Base-by-base conservation (phyloP, 2,797 vertebrate genomes). In the Sparus aurata region DNA sequence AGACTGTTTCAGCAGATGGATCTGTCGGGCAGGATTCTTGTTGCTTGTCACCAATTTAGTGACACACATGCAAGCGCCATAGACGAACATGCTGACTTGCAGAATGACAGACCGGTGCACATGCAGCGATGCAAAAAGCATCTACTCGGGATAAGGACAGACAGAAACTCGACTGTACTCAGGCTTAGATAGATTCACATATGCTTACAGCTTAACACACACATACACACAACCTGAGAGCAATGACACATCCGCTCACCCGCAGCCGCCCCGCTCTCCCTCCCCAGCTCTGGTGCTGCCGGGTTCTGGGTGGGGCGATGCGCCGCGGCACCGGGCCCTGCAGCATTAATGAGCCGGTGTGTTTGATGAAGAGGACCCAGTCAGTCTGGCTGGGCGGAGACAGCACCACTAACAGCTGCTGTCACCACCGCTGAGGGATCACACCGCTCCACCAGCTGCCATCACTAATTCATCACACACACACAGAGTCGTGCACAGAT, bases 341-440 rank as follows among this genome's bases (percentile, higher is more conserved):
- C 92, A 90, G 90, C 91, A 86, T 92, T 93, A 93, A 95, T 93
- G 92, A 94, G 91, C 84, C 80, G 73, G 79, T 81, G 89, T 83
- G 91, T 94, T 93, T 94, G 93, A 94, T 94, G 92, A 94, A 92
- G 90, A 93, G 90, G 79, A 88, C 87, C 85, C 77, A 86, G 92
- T 89, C 89, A 86, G 93, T 88, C 91, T 91, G 90, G 90, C 87
- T 89, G 92, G 93, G 92, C 70, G 93, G 91, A 91, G 92, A 93
- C 91, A 63, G 87, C 90, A 68, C 85, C 86, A 80, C 89, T 93
- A 94, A 93, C 94, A 93, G 94, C 91, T 94, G 93, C 93, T 94
- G 94, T 94, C 93, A 91, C 93, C 90, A 87, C 87, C 66, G 82
- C 90, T 94, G 92, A 94, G 92, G 91, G 92, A 94, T 92, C 92